Conservation (phyloP, 2,888 invertebrate genomes). For the Melinaea marsaeus region DNA sequence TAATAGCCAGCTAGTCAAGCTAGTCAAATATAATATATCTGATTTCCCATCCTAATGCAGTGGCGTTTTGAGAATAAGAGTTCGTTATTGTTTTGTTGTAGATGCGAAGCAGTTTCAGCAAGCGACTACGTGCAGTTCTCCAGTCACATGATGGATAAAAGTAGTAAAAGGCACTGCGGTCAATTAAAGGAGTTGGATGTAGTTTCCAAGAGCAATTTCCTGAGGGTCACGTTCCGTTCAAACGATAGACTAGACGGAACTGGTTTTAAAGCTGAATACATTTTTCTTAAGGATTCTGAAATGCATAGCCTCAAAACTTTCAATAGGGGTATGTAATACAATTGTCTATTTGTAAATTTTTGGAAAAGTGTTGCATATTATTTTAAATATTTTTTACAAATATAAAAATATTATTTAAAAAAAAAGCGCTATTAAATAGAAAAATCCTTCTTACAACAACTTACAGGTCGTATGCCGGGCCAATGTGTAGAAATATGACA, state of each 20-base stretch:
- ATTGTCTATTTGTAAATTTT: no score
- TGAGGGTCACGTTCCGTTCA: slow-evolving; percentile 94
- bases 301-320: slow-evolving; percentile 67
- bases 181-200: slow-evolving; percentile 86
- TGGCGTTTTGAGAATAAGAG: no score
- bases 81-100: slow-evolving; percentile 55
- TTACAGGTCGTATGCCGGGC: no score
- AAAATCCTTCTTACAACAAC: no score
- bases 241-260: slow-evolving; percentile 95
- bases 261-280: slow-evolving; percentile 94
- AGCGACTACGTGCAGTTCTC: slow-evolving; percentile 98
- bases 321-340: slow-evolving; percentile 43
- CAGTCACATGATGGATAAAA: slow-evolving; percentile 90
- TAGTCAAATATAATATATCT: no score
- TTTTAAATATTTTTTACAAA: no score
- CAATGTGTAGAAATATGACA: no score
- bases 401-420: no score
- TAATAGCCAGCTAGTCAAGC: no score
- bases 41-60: no score
- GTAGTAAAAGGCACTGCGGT: slow-evolving; percentile 92
- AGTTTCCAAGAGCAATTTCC: slow-evolving; percentile 92
- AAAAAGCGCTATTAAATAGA: no score
- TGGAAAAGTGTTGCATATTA: no score
- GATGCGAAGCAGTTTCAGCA: slow-evolving; percentile 92
- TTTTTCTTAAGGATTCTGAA: slow-evolving; percentile 86